Evolutionary conservation across 1,140 invertebrate species (phyloP).

Genomic region (Zaprionus gabonicus): DNA sequence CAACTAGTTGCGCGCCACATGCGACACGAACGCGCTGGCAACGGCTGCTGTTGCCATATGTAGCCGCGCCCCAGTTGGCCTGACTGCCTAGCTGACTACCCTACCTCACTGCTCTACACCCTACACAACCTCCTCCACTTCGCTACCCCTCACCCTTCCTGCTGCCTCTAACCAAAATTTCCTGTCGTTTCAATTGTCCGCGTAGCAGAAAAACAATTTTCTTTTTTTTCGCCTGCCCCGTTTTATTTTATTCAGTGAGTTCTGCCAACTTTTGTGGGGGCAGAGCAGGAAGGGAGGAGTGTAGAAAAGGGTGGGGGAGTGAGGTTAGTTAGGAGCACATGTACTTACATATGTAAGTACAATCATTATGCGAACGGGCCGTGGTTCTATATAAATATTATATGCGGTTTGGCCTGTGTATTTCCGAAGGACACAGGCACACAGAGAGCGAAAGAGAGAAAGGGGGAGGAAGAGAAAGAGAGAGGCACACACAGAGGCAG

Average conservation of each 20-base stretch:
- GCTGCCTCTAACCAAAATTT: conserved; percentile 7
- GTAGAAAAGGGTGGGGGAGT: neutral
- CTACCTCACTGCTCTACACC: conserved; percentile 4
- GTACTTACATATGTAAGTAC: conserved; percentile 79
- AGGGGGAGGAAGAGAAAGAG: neutral
- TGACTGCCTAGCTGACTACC: neutral
- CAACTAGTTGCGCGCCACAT: conserved; percentile 26
- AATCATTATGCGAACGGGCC: conserved; percentile 70
- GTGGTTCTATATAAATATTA: conserved; percentile 54
- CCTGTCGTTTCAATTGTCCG: conserved; percentile 40
- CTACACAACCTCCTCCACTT: neutral
- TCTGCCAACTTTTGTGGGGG: conserved; percentile 59
- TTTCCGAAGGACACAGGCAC: conserved; percentile 18
- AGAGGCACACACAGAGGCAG: neutral
- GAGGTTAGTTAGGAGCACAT: conserved; percentile 52
- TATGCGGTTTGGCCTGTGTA: conserved; percentile 31
- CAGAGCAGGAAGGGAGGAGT: neutral
- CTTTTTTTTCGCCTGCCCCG: conserved; percentile 17
- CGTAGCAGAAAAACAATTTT: conserved; percentile 27
- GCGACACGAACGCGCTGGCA: conserved; percentile 12
- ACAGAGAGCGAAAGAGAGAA: neutral
- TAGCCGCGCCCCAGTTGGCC: conserved; percentile 31
- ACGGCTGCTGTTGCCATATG: conserved; percentile 15
- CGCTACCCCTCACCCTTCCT: neutral
- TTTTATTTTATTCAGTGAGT: conserved; percentile 57